Evolutionary conservation across 2,888 invertebrate genomes (phyloP), one percentile per base, ranked within the genome.

Genomic region (Cryptocheilus praepositus): DNA sequence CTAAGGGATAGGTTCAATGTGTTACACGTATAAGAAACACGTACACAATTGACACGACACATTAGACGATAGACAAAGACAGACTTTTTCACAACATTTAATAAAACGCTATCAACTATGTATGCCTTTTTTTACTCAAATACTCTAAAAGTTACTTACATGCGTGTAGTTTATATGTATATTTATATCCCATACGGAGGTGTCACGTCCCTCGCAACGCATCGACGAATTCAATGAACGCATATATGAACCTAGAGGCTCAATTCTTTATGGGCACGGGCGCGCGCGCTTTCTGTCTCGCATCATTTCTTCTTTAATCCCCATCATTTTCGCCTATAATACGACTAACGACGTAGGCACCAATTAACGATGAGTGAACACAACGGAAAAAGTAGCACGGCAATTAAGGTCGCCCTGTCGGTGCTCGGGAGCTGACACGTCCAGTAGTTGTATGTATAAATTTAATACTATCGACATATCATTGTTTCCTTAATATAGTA

Each of bases 41-140:
- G 53, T 56, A 67, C 56, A 73, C 63, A 72, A 58, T 75, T 36
- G 63, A 77, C 64, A 76, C 71, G 68, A 70, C 64, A 78, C 74
- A 69, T 78, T 74, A 79, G 66, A 78, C 76, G 65, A 69, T 59
- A 78, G 74, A 77, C 63, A 36, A 11, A 36, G 64, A 78, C 59
- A 76, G 69, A 76, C 80, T 80, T 80, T 74, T 74, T 70, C 78
- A 76, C 74, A 88, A 87, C 88, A 86, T 88, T 88, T 86, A 88
- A 88, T 88, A 87, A 88, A 88, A 88, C 86, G 80, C 86, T 87
- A 88, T 85, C 83, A 86, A 85, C 86, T 88, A 88, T 83, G 81
- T 84, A 87, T 83, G 83, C 79, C 76, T 85, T 85, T 85, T 81
- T 86, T 86, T 85, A 86, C 84, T 86, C 82, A 86, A 86, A 87